Evolutionary conservation across 1,140 invertebrate species (phyloP), one percentile per base, ranked within the genome.

Genomic region (Anastrepha obliqua): DNA sequence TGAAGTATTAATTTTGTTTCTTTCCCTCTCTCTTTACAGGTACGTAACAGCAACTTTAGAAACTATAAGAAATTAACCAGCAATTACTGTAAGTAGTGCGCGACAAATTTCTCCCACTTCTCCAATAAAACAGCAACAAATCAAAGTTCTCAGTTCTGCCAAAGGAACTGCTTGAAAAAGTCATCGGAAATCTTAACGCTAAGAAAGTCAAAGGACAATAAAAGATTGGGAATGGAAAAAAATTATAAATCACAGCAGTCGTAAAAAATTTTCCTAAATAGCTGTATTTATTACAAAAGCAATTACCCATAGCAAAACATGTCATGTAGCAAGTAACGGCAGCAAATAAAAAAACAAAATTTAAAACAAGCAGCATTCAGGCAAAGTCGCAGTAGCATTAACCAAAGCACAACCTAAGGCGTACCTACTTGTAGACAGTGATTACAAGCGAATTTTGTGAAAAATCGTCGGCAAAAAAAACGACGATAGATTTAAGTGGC

Each of bases 381-480:
- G 17, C 9, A 55, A 55, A 47, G n/a, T 55, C 8, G 8, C 47
- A 8, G 39, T 47, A 3, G 42, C 7, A 20, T 20, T 67, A 67
- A 39, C 5, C 20, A 67, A 29, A 20, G 74, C 74, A 81, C 55
- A 81, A 20, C 47, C 55, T 55, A 55, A 55, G 74, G 74, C 74
- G 47, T 20, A 81, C 47, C 74, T n/a, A 55, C 74, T 81, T 81
- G 74, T 58, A 81, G 74, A 20, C 74, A 81, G 44, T 81, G 74
- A 81, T 81, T 81, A 81, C 74, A 81, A 55, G 74, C 9, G n/a
- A 81, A 20, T 81, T 81, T 81, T n/a, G n/a, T 81, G 74, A 81
- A 81, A 58, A 81, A 81, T 58, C 47, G 47, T 15, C 47, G 0
- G 8, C n/a, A 3, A 55, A 55, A 6, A 70, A 29, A 74, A n/a